Evolutionary conservation across 2,797 vertebrate genomes (phyloP), one percentile per base, ranked within the genome.

Genomic region (Semotilus atromaculatus): DNA sequence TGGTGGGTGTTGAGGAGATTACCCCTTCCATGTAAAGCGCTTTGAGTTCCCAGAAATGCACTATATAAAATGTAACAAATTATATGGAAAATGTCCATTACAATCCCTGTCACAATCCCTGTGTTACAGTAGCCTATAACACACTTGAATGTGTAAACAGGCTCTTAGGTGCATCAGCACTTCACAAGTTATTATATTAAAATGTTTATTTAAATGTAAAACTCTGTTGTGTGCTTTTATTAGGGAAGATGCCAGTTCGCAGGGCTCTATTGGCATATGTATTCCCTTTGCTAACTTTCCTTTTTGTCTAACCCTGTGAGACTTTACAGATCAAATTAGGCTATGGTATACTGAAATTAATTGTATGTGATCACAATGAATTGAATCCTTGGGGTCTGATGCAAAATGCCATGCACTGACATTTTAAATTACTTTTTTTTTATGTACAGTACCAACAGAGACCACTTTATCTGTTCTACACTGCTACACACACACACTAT

Each of bases 271-370:
- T 19, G 31, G 13, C 64, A 68, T 53, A 80, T 11, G 11, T 26
- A 55, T 68, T 8, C 45, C 21, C 31, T 38, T 26, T 70, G 23
- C 11, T 36, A 23, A 74, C 5, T 34, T 74, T 34, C 5, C 19
- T 36, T 80, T 68, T 19, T 38, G 64, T 11, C 9, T 11, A 34
- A 53, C 38, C 29, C 29, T 8, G 19, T 45, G 26, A 16, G 64
- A 53, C 19, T 40, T 26, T 16, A 34, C 48, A 26, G 23, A 80
- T 80, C 13, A 16, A 48, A 48, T 48, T 48, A 68, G 45, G 53
- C 23, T 55, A 34, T 26, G 13, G 29, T 80, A 53, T 53, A 80
- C 1, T 80, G 31, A 80, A 80, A 80, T 53, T 1, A 80, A 80
- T 3, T 55, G 31, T 38, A 70, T 80, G 21, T 19, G 13, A 55